These are phyloP conservation scores for Diploscapter pachys DNA, from an alignment of 1,140 invertebrate genomes.

Conservation along the genomic window DNA sequence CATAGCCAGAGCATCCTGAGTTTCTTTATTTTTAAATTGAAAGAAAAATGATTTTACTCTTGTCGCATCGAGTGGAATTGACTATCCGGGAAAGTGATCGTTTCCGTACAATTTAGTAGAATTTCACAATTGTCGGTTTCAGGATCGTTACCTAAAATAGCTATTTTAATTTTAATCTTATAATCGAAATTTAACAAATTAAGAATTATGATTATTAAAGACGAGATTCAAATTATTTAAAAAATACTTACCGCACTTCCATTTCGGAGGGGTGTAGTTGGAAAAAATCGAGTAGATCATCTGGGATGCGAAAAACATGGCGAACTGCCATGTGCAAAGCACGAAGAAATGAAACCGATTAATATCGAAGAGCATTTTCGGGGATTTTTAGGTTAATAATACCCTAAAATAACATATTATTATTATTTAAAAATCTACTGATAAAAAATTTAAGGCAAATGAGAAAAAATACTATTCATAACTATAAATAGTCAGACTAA, in stretches of 20 bases:
- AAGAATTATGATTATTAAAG: not conserved
- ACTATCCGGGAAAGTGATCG: conserved; percentile 39
- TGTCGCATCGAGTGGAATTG: conserved; percentile 42
- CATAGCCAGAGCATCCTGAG: conserved; percentile 43
- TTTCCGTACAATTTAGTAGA: conserved; percentile 26
- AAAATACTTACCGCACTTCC: conserved; percentile 41
- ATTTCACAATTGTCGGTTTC: conserved; percentile 34
- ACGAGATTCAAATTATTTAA: not conserved
- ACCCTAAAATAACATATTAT: no score
- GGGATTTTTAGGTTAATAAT: not conserved
- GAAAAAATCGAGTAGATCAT: conserved; percentile 56
- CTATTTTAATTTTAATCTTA: not conserved
- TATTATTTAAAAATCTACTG: no score
- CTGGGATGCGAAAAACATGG: conserved; percentile 53
- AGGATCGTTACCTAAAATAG: not conserved
- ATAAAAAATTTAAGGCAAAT: no score
- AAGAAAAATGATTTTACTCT: not conserved
- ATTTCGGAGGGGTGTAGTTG: conserved; percentile 51
- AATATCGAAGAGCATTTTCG: conserved; percentile 43
- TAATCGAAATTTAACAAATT: not conserved
- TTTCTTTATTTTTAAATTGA: no score
- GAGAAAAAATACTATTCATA: no score
- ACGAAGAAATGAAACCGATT: conserved; percentile 53
- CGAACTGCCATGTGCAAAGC: conserved; percentile 55
- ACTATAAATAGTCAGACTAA: no score